A percentile compares a stretch with the other conserved stretches of the same genome.
phyloP scores from a whole-genome alignment of 2,888 invertebrate species.

The Anagyrus pseudococci region DNA sequence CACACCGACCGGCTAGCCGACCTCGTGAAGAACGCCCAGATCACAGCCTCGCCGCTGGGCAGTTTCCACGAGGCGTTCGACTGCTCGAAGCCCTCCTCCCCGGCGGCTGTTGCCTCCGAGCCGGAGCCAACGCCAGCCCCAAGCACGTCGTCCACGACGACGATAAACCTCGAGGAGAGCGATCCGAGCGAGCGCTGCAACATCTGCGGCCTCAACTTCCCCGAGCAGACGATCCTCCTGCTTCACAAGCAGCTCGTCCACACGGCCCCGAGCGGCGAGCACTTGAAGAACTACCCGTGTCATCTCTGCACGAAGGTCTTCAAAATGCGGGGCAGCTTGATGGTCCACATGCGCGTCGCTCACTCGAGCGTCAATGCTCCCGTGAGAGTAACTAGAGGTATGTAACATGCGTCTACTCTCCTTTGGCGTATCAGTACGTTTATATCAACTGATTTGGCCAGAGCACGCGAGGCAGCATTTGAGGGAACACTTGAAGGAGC shows the following conservation, averaged over 20 bases:
- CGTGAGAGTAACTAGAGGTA: slow-evolving; percentile 42
- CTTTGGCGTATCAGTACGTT: background rate
- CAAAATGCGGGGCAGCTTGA: slow-evolving; percentile 81
- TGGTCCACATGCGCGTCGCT: slow-evolving; percentile 82
- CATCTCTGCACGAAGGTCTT: slow-evolving; percentile 81
- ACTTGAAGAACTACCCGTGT: slow-evolving; percentile 69
- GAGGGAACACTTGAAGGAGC: background rate
- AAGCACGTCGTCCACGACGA: background rate
- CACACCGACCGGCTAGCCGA: slow-evolving; percentile 34
- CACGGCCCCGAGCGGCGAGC: slow-evolving; percentile 48
- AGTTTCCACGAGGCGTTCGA: slow-evolving; percentile 24
- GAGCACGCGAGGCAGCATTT: background rate
- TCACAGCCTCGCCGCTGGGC: slow-evolving; percentile 26
- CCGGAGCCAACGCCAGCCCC: background rate
- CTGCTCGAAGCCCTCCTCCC: slow-evolving; percentile 16
- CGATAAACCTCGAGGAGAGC: slow-evolving; percentile 47
- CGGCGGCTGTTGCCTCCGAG: too few relatives aligned
- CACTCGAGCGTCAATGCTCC: slow-evolving; percentile 68
- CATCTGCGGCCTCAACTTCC: slow-evolving; percentile 76
- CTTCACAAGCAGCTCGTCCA: slow-evolving; percentile 79
- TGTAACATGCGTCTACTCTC: background rate
- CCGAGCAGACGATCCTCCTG: slow-evolving; percentile 72
- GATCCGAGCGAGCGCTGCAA: slow-evolving; percentile 67
- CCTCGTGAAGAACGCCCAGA: slow-evolving; percentile 34
- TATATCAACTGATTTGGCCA: background rate